A percentile compares a stretch with the other conserved stretches of the same genome.
Evolutionary conservation across 2,888 invertebrate genomes (phyloP).

Genomic region (Fragum sueziense): DNA sequence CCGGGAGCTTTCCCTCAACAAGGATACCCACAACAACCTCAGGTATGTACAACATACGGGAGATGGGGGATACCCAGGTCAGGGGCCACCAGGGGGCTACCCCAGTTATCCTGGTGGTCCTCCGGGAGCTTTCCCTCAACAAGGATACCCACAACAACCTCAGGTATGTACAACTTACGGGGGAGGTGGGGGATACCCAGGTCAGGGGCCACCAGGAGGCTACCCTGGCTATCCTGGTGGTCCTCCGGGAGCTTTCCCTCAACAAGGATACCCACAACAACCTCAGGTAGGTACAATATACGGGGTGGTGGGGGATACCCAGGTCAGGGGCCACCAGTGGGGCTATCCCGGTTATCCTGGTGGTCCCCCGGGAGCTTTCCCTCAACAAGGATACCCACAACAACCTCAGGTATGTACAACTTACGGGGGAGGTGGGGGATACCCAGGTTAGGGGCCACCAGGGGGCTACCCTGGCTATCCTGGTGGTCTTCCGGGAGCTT

Average conservation of each 20-base stretch:
- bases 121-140: no score
- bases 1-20: no score
- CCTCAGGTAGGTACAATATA: conserved; percentile 54
- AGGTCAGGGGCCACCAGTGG: conserved; percentile 45
- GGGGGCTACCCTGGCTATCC: conserved; percentile 51
- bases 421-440: conserved; percentile 50
- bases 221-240: conserved; percentile 50
- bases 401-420: conserved; percentile 47
- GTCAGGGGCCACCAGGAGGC: conserved; percentile 43
- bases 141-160: no score
- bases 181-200: conserved; percentile 52
- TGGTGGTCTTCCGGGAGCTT: conserved; percentile 38
- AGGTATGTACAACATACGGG: no score
- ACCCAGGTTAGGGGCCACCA: conserved; percentile 48
- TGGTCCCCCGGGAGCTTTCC: conserved; percentile 42
- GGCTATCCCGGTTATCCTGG: conserved; percentile 48
- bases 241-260: conserved; percentile 43
- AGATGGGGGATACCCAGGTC: no score
- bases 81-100: no score
- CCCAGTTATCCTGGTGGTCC: no score
- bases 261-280: conserved; percentile 51
- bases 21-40: no score
- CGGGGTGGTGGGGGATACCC: conserved; percentile 52
- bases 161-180: no score
- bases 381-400: conserved; percentile 51